Evolutionary conservation across 2,113 vertebrate species (phyloP).

Genomic region (Leiothrix lutea): DNA sequence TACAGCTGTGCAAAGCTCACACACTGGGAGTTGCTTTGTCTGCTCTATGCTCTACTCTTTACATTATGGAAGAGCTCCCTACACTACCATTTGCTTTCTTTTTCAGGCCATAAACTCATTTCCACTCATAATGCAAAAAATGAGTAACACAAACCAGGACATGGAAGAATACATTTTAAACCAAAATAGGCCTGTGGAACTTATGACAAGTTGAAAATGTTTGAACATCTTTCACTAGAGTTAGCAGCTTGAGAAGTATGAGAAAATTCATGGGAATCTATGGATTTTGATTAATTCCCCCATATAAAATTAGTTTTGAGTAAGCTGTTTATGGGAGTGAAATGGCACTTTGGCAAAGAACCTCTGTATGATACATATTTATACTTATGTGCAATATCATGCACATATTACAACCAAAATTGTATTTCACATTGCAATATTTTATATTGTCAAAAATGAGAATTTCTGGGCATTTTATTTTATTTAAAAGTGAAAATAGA

Average conservation of each 20-base stretch:
- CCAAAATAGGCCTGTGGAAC: not conserved
- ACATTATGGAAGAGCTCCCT: not conserved
- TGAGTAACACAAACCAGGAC: not conserved
- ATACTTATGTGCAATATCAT: not conserved
- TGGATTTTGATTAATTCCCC: not conserved
- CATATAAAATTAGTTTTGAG: not conserved
- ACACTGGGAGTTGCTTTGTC: not conserved
- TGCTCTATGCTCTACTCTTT: not conserved
- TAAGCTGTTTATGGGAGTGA: not conserved
- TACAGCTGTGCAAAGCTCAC: not conserved
- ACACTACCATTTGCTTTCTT: not conserved
- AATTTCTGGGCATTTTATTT: not conserved
- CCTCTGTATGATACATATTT: not conserved
- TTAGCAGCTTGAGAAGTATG: not conserved
- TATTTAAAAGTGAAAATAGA: not conserved
- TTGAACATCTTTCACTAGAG: not conserved
- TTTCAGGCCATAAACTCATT: not conserved
- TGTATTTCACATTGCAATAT: not conserved
- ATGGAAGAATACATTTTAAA: not conserved
- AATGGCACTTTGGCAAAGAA: not conserved
- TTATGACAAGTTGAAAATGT: not conserved
- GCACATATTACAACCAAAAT: not conserved
- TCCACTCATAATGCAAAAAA: not conserved
- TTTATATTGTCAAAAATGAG: not conserved
- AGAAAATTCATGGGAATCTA: not conserved